Evolutionary conservation across 2,113 vertebrate genomes (phyloP).

Genomic region (Triplophysa rosa): DNA sequence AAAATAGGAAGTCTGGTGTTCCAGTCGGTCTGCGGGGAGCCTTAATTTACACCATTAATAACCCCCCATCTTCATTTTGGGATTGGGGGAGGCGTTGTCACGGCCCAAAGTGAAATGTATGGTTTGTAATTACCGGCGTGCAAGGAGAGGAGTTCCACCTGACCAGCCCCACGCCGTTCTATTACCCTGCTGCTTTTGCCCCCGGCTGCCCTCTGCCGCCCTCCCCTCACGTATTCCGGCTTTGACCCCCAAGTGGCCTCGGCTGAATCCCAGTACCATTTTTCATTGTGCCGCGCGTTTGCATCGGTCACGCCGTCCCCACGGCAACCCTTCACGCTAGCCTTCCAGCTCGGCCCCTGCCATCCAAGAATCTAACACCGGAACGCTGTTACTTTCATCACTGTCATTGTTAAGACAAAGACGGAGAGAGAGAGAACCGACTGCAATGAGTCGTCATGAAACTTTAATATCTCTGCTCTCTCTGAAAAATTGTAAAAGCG

Average conservation of each 20-base stretch:
- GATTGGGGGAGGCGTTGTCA: slow-evolving; percentile 73
- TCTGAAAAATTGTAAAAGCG: slow-evolving; percentile 67
- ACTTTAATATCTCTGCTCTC: slow-evolving; percentile 67
- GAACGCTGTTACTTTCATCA: slow-evolving; percentile 59
- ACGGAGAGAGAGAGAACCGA: slow-evolving; percentile 10
- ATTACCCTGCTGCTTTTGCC: slow-evolving; percentile 62
- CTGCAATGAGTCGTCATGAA: slow-evolving; percentile 49
- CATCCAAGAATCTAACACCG: neutral
- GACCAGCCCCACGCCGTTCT: slow-evolving; percentile 69
- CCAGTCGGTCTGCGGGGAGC: slow-evolving; percentile 63
- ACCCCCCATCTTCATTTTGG: slow-evolving; percentile 63
- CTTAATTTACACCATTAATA: slow-evolving; percentile 70
- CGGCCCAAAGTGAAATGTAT: slow-evolving; percentile 80
- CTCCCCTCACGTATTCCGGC: slow-evolving; percentile 43
- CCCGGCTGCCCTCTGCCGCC: slow-evolving; percentile 64
- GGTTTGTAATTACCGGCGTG: slow-evolving; percentile 76
- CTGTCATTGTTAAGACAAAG: slow-evolving; percentile 55
- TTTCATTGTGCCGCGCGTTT: slow-evolving; percentile 66
- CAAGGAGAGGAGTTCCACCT: slow-evolving; percentile 73
- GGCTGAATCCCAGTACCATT: slow-evolving; percentile 69
- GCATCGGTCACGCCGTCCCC: slow-evolving; percentile 59
- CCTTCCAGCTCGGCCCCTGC: slow-evolving; percentile 46
- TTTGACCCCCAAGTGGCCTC: slow-evolving; percentile 52
- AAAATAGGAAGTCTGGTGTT: slow-evolving; percentile 53
- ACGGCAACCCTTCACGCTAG: slow-evolving; percentile 46